These are phyloP conservation scores for Bombus picipes DNA, from an alignment of 1,140 invertebrate species.

Conservation along the genomic window DNA sequence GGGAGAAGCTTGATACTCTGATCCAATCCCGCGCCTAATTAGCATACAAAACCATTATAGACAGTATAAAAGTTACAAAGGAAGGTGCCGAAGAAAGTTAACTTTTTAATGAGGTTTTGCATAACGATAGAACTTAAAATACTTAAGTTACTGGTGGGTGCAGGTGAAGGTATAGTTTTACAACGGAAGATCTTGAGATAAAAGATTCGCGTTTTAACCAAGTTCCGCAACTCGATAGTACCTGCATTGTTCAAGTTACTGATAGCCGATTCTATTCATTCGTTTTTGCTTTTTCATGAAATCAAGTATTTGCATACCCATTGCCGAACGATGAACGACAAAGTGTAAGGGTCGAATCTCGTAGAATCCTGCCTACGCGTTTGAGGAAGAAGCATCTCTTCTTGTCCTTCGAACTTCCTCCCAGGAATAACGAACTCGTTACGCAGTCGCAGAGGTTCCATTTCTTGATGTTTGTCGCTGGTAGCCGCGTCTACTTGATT, in stretches of 20 bases:
- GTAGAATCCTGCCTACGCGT: conserved; percentile 73
- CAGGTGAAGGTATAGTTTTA: not conserved
- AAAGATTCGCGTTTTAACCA: not conserved
- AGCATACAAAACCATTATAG: not conserved
- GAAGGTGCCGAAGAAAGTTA: not conserved
- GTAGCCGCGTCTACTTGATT: not conserved
- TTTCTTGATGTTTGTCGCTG: conserved; percentile 70
- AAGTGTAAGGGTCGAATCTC: conserved; percentile 78
- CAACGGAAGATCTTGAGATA: not conserved
- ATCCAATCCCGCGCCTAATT: not conserved
- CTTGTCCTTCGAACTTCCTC: conserved; percentile 73
- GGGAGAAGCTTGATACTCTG: not conserved
- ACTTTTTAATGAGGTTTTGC: not conserved
- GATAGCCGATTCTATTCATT: not conserved
- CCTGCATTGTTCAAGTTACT: not conserved
- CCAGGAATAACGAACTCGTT: conserved; percentile 62
- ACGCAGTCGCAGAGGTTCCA: conserved; percentile 31
- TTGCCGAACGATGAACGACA: conserved; percentile 74
- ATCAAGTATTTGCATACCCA: conserved; percentile 68
- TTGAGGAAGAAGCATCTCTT: conserved; percentile 72
- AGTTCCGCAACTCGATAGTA: not conserved
- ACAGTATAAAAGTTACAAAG: not conserved
- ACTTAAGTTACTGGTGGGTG: not conserved
- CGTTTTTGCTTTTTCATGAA: not conserved
- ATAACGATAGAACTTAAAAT: not conserved